Evolutionary conservation across 2,888 invertebrate genomes (phyloP).

Genomic region (Trypoxylon attenuatum): DNA sequence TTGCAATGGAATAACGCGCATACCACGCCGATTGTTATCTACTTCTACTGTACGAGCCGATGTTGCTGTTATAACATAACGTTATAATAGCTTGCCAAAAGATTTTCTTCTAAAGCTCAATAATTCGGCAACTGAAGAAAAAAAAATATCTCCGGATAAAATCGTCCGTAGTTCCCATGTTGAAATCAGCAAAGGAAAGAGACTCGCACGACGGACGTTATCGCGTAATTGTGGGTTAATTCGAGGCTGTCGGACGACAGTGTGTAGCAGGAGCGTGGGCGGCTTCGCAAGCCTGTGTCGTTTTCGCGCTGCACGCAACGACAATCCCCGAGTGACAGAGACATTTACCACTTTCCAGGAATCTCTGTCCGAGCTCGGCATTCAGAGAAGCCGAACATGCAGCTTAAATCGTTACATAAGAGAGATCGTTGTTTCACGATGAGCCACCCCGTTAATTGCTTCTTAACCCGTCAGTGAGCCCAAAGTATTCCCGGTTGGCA

Average conservation of each 20-base stretch:
- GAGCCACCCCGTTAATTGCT: slow-evolving; percentile 11
- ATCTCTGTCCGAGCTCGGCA: slow-evolving; percentile 24
- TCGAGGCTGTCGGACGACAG: slow-evolving; percentile 63
- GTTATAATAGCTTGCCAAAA: no score
- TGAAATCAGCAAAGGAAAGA: background rate
- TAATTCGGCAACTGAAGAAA: no score
- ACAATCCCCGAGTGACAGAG: slow-evolving; percentile 24
- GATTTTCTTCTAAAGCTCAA: no score
- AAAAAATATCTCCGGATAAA: no score
- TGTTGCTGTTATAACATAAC: no score
- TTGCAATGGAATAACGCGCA: no score
- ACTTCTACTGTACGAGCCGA: no score
- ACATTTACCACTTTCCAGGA: slow-evolving; percentile 26
- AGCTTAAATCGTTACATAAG: slow-evolving; percentile 26
- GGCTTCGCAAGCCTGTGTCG: slow-evolving; percentile 48
- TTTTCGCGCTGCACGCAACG: slow-evolving; percentile 49
- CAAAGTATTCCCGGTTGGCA: background rate
- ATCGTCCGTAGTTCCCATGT: slow-evolving; percentile 4
- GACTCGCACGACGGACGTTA: slow-evolving; percentile 56
- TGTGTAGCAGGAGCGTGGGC: slow-evolving; percentile 62
- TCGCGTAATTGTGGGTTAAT: slow-evolving; percentile 72
- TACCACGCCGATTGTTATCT: no score
- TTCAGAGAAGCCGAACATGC: no score
- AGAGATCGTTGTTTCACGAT: slow-evolving; percentile 26
- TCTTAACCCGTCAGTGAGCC: background rate